Base-by-base conservation (phyloP, 2,888 invertebrate genomes). In the Hybos culiciformis region DNA sequence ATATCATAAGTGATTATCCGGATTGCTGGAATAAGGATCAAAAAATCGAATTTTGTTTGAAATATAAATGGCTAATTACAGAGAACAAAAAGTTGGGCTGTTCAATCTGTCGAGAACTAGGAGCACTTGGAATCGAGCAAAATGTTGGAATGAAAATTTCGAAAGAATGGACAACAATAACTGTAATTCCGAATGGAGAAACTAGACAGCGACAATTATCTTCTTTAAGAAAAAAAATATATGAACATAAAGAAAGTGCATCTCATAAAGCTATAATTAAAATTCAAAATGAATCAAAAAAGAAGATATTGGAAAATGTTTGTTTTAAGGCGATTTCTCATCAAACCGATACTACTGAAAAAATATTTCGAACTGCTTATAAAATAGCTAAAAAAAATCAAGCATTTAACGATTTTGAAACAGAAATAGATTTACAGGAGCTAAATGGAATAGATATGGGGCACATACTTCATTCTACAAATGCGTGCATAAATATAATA, bases 121-220 rank as follows among this genome's bases (percentile, higher is more conserved):
- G 33, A 33, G 17, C 33, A 33, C 33, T 33, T 33, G 33, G 33
- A 33, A 17, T 33, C 33, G 33, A 33, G 33, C 33, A 33, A 33
- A 33, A 33, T 20, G 20, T 20, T 19, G 19, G 18, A 33, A 18
- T 33, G 36, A 36, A 36, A 20, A 19, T 36, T 19, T 20, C 20
- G 20, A 19, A 36, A 20, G 33, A 33, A 33, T 33, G 33, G 33
- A 17, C 33, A 33, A 33, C 33, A 33, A 33, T 33, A 33, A 33
- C 15, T 33, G 33, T 33, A 33, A 33, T 33, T 17, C 33, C 33
- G 33, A 33, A 33, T 33, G 33, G 33, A 33, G 33, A 33, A 33
- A 33, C 33, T 17, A 33, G 33, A 17, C 33, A 33, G 33, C 17
- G 33, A 17, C 19, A 19, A 20, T 20, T 20, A 36, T 20, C 19